Conservation (phyloP, 2,888 invertebrate genomes). For the Colletes collaris region DNA sequence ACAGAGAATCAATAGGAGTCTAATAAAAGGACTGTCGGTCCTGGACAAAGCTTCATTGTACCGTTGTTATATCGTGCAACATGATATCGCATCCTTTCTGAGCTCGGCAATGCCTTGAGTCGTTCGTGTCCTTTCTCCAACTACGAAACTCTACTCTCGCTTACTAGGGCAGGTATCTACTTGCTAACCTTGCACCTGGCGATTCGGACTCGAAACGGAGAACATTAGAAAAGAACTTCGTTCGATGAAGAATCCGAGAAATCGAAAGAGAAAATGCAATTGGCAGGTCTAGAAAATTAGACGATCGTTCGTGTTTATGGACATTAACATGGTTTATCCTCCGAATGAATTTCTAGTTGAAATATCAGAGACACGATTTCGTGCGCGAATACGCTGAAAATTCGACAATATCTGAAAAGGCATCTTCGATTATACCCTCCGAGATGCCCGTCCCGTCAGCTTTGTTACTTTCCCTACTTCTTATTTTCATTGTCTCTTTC, state of each 20-base stretch:
- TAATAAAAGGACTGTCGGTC: slow-evolving; percentile 69
- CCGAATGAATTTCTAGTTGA: slow-evolving; percentile 62
- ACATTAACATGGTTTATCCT: slow-evolving; percentile 66
- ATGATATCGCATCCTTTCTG: slow-evolving; percentile 72
- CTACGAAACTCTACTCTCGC: not conserved
- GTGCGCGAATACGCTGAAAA: slow-evolving; percentile 40
- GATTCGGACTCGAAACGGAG: too few species aligned
- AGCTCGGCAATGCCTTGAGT: slow-evolving; percentile 63
- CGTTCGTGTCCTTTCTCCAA: slow-evolving; percentile 25
- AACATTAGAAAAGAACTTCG: too few species aligned
- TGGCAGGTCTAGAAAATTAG: slow-evolving; percentile 62
- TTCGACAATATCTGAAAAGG: slow-evolving; percentile 63
- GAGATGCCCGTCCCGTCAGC: slow-evolving; percentile 18
- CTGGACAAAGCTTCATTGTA: slow-evolving; percentile 75
- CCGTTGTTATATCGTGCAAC: slow-evolving; percentile 75
- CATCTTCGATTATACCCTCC: slow-evolving; percentile 22
- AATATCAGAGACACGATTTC: slow-evolving; percentile 60
- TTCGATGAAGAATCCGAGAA: too few species aligned
- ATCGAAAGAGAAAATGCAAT: slow-evolving; percentile 42
- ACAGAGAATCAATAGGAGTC: slow-evolving; percentile 69
- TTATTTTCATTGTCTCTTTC: slow-evolving; percentile 36
- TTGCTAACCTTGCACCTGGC: too few species aligned
- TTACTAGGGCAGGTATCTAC: too few species aligned
- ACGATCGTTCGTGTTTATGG: slow-evolving; percentile 65
- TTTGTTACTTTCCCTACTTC: slow-evolving; percentile 60